Conservation (phyloP, 1,140 invertebrate genomes). For the Pogonognathellus flavescens region DNA sequence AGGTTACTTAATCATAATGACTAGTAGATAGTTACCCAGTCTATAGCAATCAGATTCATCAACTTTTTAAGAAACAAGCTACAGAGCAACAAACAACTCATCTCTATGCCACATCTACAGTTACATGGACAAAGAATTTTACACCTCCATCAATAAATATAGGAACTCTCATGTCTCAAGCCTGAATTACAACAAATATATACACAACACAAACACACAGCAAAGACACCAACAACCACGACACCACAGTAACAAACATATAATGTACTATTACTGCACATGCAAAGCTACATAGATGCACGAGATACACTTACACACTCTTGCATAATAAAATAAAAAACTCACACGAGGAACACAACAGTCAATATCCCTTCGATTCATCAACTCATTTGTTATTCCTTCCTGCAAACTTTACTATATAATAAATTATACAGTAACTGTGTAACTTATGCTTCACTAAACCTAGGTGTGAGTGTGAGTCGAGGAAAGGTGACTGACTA, state of each 20-base stretch:
- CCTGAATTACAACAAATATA: not conserved
- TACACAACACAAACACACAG: not conserved
- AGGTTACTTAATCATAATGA: not conserved
- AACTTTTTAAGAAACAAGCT: not conserved
- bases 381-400: not conserved
- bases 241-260: too few relatives aligned
- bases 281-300: too few relatives aligned
- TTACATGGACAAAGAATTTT: not conserved
- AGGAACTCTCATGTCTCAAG: not conserved
- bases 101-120: not conserved
- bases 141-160: conserved; percentile 5
- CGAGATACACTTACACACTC: too few relatives aligned
- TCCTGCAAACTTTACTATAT: not conserved
- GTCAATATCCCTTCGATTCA: not conserved
- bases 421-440: not conserved
- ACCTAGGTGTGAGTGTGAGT: too few relatives aligned
- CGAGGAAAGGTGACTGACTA: too few relatives aligned
- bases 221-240: too few relatives aligned
- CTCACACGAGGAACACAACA: not conserved
- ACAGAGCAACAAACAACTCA: not conserved
- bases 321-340: not conserved
- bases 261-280: too few relatives aligned
- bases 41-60: not conserved
- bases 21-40: not conserved
- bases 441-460: too few relatives aligned